Base-by-base conservation (phyloP, 2,888 invertebrate species). In the Meiosimyza decipiens region DNA sequence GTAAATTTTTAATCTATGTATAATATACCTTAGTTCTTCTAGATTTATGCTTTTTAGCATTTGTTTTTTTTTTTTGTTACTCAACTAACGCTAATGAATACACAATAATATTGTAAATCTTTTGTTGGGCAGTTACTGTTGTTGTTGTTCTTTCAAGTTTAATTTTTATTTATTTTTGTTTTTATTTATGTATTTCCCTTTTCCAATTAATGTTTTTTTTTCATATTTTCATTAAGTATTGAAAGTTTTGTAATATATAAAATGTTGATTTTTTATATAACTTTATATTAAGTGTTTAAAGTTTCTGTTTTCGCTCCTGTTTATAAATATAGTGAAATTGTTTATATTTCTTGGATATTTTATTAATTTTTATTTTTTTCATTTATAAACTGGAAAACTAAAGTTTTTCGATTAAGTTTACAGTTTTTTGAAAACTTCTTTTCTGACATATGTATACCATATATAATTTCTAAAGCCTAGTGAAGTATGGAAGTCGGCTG, bases 91-190 rank as follows among this genome's bases (percentile, higher is more conserved):
- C 66, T 73, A 67, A 62, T 73, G 62, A 73, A 72, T 73, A 72
- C 67, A 70, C 60, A 50, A 72, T 74, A 74, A 71, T 28, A 28
- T 74, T 73, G 63, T 71, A 78, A 79, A 79, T 76, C 76, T 77
- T 78, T 76, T 73, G 73, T 75, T 79, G 78, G 79, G 79, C 79
- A 79, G 79, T 79, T 78, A 75, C 77, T 76, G 79, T 78, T 79
- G 76, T 77, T 77, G 13, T 28, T 65, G 73, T 73, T 73, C 71
- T 69, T 70, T 72, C 54, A 55, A 49, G 54, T 49, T 71, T 64
- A 28, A 71, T 66, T 60, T 59, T 57, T 49, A 22, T 22, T 22
- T 22, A 22, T 22, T 73, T 65, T 60, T 57, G 47, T 47, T 49
- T 54, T 40, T 47, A n/a, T 52, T 16, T 63, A 63, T 54, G 16